Evolutionary conservation across 2,113 vertebrate species (phyloP), one percentile per base, ranked within the genome.

Genomic region (Cryptomyrus ogoouensis): DNA sequence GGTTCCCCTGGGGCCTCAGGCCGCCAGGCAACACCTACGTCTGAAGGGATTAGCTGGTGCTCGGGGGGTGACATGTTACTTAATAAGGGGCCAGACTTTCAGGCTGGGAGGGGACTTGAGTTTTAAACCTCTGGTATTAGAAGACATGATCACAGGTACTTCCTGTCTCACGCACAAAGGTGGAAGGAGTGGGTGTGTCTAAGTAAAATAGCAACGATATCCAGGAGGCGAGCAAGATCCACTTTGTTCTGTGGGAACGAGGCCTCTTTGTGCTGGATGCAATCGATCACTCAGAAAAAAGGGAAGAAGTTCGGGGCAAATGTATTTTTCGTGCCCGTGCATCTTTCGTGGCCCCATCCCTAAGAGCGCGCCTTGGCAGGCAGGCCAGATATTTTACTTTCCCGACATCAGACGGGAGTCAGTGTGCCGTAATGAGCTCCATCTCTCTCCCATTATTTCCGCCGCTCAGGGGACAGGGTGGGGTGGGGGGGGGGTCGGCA

Each of bases 351-450:
- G 93, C 94, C 94, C 94, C 92, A 92, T 94, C 94, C 94, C 93
- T 94, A 94, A 94, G 94, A 94, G 94, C 93, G 91, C 94, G 94
- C 93, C 95, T 49, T 35, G 94, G 94, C 92, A 94, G 91, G 93
- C 93, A 94, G 91, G 93, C 93, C 94, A 93, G 95, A 95, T 89
- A 95, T 95, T 95, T 95, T 95, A 95, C 95, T 96, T 95, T 94
- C 94, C 94, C 94, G 93, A 94, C 94, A 95, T 95, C 95, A 95
- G 95, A 93, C 93, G 93, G 93, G 95, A 95, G 95, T 95, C 95
- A 94, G 94, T 95, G 92, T 94, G 92, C 94, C 93, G 94, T 95
- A 95, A 95, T 95, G 94, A 95, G 93, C 90, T 93, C 93, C 94
- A 93, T 94, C 93, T 93, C 93, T 93, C 94, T 93, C 92, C 93